phyloP scores from a whole-genome alignment of 2,888 invertebrate genomes.

The Sylvicola cinctus region DNA sequence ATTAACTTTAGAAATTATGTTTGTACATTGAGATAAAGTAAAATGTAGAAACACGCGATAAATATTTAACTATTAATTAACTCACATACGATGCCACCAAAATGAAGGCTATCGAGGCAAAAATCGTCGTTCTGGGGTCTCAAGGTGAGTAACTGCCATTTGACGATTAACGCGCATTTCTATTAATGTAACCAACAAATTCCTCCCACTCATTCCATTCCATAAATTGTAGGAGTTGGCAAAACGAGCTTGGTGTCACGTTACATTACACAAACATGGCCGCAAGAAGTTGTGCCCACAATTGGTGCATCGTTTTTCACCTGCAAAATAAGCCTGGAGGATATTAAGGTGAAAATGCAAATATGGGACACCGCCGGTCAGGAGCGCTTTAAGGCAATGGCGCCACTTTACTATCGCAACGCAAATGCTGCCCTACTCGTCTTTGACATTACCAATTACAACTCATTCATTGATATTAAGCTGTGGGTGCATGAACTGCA shows the following conservation, averaged over 20 bases:
- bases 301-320: constrained; percentile 82
- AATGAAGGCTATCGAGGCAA: constrained; percentile 63
- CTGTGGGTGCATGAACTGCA: constrained; percentile 67
- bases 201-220: neutral
- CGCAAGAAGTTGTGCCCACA: constrained; percentile 56
- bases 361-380: constrained; percentile 30
- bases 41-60: too few relatives aligned
- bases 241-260: constrained; percentile 71
- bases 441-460: constrained; percentile 60
- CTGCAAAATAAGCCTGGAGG: constrained; percentile 55
- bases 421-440: constrained; percentile 76
- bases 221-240: constrained; percentile 51
- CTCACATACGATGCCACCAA: constrained; percentile 5
- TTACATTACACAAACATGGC: constrained; percentile 60
- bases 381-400: constrained; percentile 61
- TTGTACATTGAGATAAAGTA: too few relatives aligned
- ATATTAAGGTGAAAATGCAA: constrained; percentile 53
- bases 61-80: too few relatives aligned
- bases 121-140: constrained; percentile 67
- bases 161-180: too few relatives aligned
- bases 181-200: too few relatives aligned
- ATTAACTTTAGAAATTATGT: too few relatives aligned
- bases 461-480: constrained; percentile 59
- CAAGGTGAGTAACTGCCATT: constrained; percentile 36
- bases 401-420: constrained; percentile 87